Conservation (phyloP, 2,888 invertebrate genomes). For the Dendrolimus pini region DNA sequence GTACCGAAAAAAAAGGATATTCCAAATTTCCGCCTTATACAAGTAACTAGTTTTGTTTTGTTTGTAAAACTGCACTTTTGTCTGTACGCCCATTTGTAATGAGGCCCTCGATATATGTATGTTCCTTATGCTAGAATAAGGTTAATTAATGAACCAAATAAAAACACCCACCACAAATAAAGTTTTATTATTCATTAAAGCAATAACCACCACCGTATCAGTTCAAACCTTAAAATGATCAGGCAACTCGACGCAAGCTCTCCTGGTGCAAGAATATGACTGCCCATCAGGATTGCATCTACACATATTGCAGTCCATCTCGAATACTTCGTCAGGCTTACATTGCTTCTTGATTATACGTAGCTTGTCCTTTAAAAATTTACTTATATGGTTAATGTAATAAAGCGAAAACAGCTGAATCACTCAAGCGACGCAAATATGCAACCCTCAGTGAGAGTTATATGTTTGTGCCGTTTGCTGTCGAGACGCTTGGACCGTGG, state of each 20-base stretch:
- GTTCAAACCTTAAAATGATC: constrained; percentile 38
- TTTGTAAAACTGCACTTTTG: too few species aligned
- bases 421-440: too few species aligned
- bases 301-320: constrained; percentile 76
- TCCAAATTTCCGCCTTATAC: too few species aligned
- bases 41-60: too few species aligned
- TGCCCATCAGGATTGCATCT: constrained; percentile 73
- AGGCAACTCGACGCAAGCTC: constrained; percentile 42
- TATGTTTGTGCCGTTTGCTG: too few species aligned
- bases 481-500: too few species aligned
- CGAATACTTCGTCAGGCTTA: constrained; percentile 70
- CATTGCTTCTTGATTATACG: constrained; percentile 47
- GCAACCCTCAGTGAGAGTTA: too few species aligned
- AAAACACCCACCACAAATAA: constrained; percentile 1
- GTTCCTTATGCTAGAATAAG: too few species aligned
- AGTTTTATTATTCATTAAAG: constrained; percentile 1
- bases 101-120: too few species aligned
- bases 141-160: neutral
- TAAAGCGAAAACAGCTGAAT: too few species aligned
- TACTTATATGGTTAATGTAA: neutral
- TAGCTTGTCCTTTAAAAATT: constrained; percentile 31
- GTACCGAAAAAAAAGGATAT: too few species aligned
- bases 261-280: constrained; percentile 71
- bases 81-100: too few species aligned
- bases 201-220: constrained; percentile 5